Base-by-base conservation (phyloP, 2,797 vertebrate species). In the Lacerta agilis region DNA sequence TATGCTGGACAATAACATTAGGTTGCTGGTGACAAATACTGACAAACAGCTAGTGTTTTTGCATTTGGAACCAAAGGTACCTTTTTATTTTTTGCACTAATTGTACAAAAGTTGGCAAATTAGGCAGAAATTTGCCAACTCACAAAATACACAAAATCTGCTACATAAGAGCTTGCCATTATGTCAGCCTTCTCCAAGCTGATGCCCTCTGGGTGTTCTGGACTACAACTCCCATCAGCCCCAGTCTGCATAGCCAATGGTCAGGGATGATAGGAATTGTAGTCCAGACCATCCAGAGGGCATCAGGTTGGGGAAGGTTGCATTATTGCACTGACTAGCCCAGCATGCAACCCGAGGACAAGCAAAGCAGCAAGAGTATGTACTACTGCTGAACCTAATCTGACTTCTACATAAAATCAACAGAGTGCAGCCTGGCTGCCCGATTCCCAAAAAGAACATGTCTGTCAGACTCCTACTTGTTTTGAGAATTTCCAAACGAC, bases 401-500 rank as follows among this genome's bases (percentile, higher is more conserved):
- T 86, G 5, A 55, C 38, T 49, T 83, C 33, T 86, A 61, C 33
- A 75, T 17, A 43, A 72, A 49, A 45, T 8, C n/a, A 79, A 71
- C 23, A 33, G 25, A n/a, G 23, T 27, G 20, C 0, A 23, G 0
- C 4, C 8, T 0, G 0, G 45, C 80, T 64, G 33, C 27, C 20
- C 67, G 5, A 20, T 38, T n/a, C 64, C 45, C 1, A 38, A 83
- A 45, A 81, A 79, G 29, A 67, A 15, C 66, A 88, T 76, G 25
- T 33, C 73, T 9, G 8, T 38, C 73, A 10, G 25, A 17, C 49
- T 93, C 97, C 92, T 97, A 99, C 99, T 98, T 99, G 97, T 99
- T 99, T 91, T 99, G 99, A 2, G 98, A 97, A 11, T 99, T 99
- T 93, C 99, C 99, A 86, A 97, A 98, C 90, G 97, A 96, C 10